These are phyloP conservation scores for Typhlomys cinereus DNA, from an alignment of 2,113 vertebrate genomes.

Conservation along the genomic window DNA sequence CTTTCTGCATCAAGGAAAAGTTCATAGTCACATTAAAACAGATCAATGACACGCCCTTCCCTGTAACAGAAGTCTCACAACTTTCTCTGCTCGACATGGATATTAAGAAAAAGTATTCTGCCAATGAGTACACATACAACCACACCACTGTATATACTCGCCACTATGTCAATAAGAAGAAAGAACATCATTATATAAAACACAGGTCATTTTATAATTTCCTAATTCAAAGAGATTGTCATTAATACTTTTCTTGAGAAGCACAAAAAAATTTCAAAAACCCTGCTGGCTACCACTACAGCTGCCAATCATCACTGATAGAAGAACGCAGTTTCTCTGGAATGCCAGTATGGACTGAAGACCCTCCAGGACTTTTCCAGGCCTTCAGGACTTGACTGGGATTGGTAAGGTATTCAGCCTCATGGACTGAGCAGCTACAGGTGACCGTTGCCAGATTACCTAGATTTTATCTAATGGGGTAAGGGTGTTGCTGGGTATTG, in stretches of 20 bases:
- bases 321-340: too few species aligned
- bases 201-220: neutral
- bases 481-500: neutral
- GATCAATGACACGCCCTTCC: neutral
- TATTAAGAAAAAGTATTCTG: neutral
- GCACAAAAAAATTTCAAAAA: neutral
- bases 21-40: neutral
- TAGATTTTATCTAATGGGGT: neutral
- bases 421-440: too few species aligned
- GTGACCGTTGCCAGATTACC: too few species aligned
- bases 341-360: too few species aligned
- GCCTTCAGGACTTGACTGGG: too few species aligned
- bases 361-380: too few species aligned
- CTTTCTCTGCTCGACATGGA: neutral
- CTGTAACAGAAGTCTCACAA: neutral
- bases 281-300: too few species aligned
- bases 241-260: neutral
- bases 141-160: neutral
- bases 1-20: neutral
- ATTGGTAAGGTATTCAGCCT: too few species aligned
- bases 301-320: too few species aligned
- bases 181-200: neutral
- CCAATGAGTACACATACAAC: neutral
- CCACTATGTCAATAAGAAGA: neutral
- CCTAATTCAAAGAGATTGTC: slow-evolving; percentile 25